Conservation (phyloP, 2,888 invertebrate species). For the Cerastis rubricosa region DNA sequence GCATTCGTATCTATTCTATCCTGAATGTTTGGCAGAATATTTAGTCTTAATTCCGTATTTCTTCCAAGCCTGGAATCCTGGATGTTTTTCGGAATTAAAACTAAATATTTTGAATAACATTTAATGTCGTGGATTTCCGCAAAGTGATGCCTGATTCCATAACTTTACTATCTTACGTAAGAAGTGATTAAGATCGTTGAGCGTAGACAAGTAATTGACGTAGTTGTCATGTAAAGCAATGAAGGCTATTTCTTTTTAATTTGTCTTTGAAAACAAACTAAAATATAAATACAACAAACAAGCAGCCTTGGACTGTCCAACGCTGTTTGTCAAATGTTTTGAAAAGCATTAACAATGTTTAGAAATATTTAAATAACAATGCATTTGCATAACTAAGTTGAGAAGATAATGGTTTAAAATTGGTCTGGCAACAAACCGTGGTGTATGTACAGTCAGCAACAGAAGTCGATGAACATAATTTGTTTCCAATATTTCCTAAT, state of each 20-base stretch:
- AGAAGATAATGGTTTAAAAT: not conserved
- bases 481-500: no score
- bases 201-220: conserved; percentile 29
- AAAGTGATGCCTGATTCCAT: not conserved
- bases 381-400: not conserved
- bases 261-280: conserved; percentile 2
- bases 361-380: conserved; percentile 18
- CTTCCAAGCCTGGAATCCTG: not conserved
- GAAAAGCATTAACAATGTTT: not conserved
- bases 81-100: not conserved
- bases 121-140: not conserved
- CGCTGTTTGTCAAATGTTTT: not conserved
- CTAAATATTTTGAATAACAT: not conserved
- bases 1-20: not conserved
- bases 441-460: no score
- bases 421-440: not conserved
- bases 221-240: not conserved
- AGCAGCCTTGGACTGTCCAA: not conserved
- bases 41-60: not conserved
- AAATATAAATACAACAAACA: no score
- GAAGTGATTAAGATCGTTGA: conserved; percentile 27
- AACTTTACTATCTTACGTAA: not conserved
- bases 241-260: conserved; percentile 10
- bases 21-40: not conserved
- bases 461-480: no score